Percentiles rank a stretch among this genome's conserved stretches.
Conservation (phyloP, 2,113 vertebrate genomes). For the Puffinus mauretanicus region DNA sequence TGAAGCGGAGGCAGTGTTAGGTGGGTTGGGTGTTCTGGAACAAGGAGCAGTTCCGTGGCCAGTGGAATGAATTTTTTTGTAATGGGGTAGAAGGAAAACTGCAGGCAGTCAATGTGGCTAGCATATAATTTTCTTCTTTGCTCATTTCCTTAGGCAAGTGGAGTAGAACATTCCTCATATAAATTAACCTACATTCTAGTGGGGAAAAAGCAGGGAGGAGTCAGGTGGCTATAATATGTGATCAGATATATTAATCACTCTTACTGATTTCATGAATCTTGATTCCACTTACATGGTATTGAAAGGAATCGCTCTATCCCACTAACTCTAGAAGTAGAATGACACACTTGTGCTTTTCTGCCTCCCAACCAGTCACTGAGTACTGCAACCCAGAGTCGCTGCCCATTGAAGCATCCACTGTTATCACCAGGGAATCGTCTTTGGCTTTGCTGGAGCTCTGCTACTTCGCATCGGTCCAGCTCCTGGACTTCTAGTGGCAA, state of each 20-base stretch:
- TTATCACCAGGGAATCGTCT: fast-evolving
- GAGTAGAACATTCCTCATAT: not conserved
- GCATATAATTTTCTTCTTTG: not conserved
- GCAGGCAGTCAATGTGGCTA: not conserved
- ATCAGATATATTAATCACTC: not conserved
- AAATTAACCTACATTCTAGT: not conserved
- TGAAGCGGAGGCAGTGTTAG: not conserved
- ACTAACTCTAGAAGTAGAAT: not conserved
- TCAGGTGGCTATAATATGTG: not conserved
- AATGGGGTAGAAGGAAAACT: not conserved
- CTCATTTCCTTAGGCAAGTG: not conserved
- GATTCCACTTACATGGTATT: not conserved
- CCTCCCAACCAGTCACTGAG: not conserved
- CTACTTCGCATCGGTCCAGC: not conserved
- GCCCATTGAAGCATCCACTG: not conserved
- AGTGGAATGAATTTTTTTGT: not conserved
- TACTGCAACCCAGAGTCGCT: not conserved
- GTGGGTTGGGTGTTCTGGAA: not conserved
- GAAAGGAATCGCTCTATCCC: not conserved
- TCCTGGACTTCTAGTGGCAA: not conserved
- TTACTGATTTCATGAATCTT: not conserved
- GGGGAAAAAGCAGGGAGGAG: not conserved
- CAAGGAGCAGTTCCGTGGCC: not conserved
- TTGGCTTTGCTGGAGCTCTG: not conserved
- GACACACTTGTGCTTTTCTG: not conserved